Evolutionary conservation across 2,888 invertebrate species (phyloP), one percentile per base, ranked within the genome.

Genomic region (Lapara coniferarum): DNA sequence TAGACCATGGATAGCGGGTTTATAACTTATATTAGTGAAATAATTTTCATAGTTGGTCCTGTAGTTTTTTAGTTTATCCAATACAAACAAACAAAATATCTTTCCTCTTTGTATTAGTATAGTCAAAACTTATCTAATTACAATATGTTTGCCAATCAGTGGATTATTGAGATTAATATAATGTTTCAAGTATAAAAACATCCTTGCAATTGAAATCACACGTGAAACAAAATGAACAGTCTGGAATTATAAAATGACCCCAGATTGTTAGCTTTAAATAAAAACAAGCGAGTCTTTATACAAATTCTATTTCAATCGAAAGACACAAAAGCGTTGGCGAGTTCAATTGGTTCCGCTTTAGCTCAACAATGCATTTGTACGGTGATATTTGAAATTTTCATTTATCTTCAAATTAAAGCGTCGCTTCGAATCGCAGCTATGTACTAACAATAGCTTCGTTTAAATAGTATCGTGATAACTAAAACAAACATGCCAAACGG

Each of bases 391-490:
- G 12, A 46, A 63, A 49, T 63, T 19, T 4, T 12, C 46, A 12
- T 59, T 16, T 10, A 51, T 52, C 66, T 14, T n/a, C 10, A 49
- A 14, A 19, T 46, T 51, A 66, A 53, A 53, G 53, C n/a, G n/a
- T 53, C 55, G 19, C 19, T 19, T 55, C 16, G 55, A 16, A 55
- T 19, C 37, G 52, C n/a, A 53, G 53, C 52, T 16, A 37, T 37
- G 37, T 46, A 14, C 49, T 12, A 63, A 66, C 66, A 66, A 53
- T 66, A 63, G 49, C 10, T 49, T 63, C 13, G 49, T 87, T 85
- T 83, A 83, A 87, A 88, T 81, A 86, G 84, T 78, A 80, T 81
- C 75, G 78, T 84, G 87, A 89, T 88, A 81, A 84, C 74, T 85
- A 83, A 86, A 86, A 87, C 84, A 88, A 87, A 85, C 82, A 81